Conservation (phyloP, 2,797 vertebrate species). For the Semaprochilodus insignis region DNA sequence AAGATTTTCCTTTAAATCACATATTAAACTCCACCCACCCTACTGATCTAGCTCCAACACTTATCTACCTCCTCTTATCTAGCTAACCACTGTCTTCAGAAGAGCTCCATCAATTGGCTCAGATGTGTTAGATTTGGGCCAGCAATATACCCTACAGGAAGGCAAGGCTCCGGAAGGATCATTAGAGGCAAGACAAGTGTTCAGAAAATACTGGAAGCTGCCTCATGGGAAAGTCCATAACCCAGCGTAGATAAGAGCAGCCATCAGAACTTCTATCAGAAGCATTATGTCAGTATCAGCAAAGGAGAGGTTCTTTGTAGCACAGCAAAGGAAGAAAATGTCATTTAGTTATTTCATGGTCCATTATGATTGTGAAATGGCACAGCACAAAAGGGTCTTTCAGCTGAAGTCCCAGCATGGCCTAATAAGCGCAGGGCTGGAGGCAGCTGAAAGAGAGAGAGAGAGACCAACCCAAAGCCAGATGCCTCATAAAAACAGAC, state of each 20-base stretch:
- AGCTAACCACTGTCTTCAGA: not conserved
- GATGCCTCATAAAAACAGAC: conserved; percentile 80
- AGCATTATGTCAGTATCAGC: conserved; percentile 14
- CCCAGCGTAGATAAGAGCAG: not conserved
- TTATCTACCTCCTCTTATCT: not conserved
- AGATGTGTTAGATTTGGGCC: not conserved
- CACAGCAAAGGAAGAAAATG: conserved; percentile 38
- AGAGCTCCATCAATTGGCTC: not conserved
- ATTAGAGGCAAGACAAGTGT: not conserved
- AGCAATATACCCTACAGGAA: not conserved
- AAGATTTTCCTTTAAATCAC: not conserved
- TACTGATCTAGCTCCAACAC: not conserved
- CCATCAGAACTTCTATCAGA: conserved; percentile 26
- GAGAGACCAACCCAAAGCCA: conserved; percentile 69
- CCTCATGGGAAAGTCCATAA: conserved; percentile 1
- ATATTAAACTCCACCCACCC: not conserved
- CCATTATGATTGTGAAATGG: conserved; percentile 57
- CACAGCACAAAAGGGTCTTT: conserved; percentile 81
- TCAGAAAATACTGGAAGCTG: not conserved
- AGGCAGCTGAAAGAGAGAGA: conserved; percentile 71
- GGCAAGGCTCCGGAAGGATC: not conserved
- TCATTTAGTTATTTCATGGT: conserved; percentile 57
- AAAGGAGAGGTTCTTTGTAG: conserved; percentile 17
- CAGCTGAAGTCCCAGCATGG: conserved; percentile 73
- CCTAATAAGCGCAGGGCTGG: conserved; percentile 78